Evolutionary conservation across 1,140 invertebrate species (phyloP), one percentile per base, ranked within the genome.

Genomic region (Atta colombica): DNA sequence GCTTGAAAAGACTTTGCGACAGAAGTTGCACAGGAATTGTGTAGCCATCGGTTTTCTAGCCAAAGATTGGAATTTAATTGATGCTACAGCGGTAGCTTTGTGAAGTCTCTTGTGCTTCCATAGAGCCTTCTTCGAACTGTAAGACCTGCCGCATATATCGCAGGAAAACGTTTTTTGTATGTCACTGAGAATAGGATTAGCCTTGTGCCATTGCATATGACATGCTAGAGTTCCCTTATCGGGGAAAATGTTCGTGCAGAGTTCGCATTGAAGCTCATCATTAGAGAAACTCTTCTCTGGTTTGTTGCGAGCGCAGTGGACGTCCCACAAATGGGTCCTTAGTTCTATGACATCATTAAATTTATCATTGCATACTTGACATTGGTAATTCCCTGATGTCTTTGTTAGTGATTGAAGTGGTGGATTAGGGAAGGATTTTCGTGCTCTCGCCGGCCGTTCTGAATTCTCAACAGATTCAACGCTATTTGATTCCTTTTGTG

Each of bases 61-160:
- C 0, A 88, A 21, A 1, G 87, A 87, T 3, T 93, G 92, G 6
- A 93, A 74, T 12, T 94, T 95, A 0, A 74, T 3, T 1, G 89
- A 55, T 1, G 85, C 55, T 2, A 82, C 39, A 0, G 82, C 72
- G 0, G 87, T 85, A 3, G 91, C 84, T 69, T 95, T 95, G 72
- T 95, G 95, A 0, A 95, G 85, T 28, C 93, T 95, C 65, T 95
- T 95, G 84, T 97, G 96, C 75, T 96, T 96, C 86, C 96, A 96
- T 35, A 96, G 88, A 7, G 93, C 90, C 35, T 94, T 95, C 6
- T 90, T 92, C 7, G 91, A 94, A 18, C 96, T 96, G 86, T 96
- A 97, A 77, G 95, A 96, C 87, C 97, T 97, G 51, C 96, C 95
- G 77, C 96, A 97, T 21, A 96, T 95, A 49, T 96, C 96, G 82